Evolutionary conservation across 2,797 vertebrate species (phyloP).

Genomic region (Sparus aurata): DNA sequence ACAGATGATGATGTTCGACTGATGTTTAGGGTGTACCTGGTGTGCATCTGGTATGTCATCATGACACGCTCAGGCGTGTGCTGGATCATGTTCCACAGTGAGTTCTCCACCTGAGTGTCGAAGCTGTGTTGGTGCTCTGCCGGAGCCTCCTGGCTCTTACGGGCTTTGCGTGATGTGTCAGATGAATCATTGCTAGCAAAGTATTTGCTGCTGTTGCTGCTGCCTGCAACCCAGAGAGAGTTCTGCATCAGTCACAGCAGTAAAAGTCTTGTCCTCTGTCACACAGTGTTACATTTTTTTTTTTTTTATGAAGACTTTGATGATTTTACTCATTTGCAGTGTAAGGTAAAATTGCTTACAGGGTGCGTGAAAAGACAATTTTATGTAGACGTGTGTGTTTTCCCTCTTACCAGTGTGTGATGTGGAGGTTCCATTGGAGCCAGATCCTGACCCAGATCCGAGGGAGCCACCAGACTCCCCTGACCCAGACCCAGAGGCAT

Average conservation of each 20-base stretch:
- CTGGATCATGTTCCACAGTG: constrained; percentile 88
- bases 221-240: constrained; percentile 79
- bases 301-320: neutral
- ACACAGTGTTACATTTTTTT: neutral
- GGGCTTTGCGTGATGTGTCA: constrained; percentile 82
- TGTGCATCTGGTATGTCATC: constrained; percentile 92
- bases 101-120: constrained; percentile 74
- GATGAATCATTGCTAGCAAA: constrained; percentile 89
- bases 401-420: constrained; percentile 82
- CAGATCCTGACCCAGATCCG: constrained; percentile 77
- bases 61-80: constrained; percentile 85
- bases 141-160: constrained; percentile 74
- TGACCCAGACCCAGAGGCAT: constrained; percentile 84
- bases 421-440: constrained; percentile 83
- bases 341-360: neutral
- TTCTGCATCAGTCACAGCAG: constrained; percentile 21
- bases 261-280: neutral
- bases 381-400: neutral
- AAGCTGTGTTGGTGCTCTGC: constrained; percentile 71
- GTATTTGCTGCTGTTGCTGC: constrained; percentile 89
- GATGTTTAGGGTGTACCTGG: constrained; percentile 82
- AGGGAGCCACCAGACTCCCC: constrained; percentile 83
- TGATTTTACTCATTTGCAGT: neutral
- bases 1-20: neutral
- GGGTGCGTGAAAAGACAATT: neutral